Base-by-base conservation (phyloP, 2,797 vertebrate species). In the Acanthis flammea region DNA sequence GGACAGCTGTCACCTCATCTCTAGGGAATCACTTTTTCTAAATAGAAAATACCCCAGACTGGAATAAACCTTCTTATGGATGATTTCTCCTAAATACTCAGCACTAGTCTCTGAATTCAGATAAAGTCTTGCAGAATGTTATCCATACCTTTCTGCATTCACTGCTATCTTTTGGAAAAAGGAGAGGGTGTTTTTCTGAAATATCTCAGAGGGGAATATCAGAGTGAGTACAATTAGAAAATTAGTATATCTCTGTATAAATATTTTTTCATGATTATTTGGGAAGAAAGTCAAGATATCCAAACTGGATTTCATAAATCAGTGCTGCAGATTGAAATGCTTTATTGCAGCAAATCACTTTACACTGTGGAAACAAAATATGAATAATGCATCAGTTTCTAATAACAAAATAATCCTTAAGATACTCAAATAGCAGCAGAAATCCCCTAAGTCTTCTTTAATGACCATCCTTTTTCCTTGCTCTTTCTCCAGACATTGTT, bases 201-300 rank as follows among this genome's bases (percentile, higher is more conserved):
- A 35, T 60, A 48, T 5, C 23, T 92, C 54, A 67, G 33, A 71
- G 15, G 9, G 9, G 8, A 60, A 90, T 65, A 72, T 35, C 24
- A 23, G 33, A 17, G 5, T 23, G 4, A 42, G 4, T 30, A 30
- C 14, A 53, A 21, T 37, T 53, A n/a, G n/a, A 54, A 76, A 65
- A 58, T 19, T 1, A 6, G 30, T 9, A 2, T 30, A 9, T 41
- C 4, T 28, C 7, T 47, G 1, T 31, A 22, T 18, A 47, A 24
- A 13, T 55, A 6, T 4, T 15, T 63, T 42, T 27, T 31, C 12
- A 4, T 47, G 17, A 9, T 0, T 28, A 15, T 82, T 75, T 88
- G 24, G 41, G 45, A 67, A 61, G 37, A 53, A 84, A 71, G 22
- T 28, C 24, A 48, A n/a, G n/a, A 35, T 24, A 45, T 18, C 17